phyloP scores from a whole-genome alignment of 2,888 invertebrate species.

The Xestia c-nigrum region DNA sequence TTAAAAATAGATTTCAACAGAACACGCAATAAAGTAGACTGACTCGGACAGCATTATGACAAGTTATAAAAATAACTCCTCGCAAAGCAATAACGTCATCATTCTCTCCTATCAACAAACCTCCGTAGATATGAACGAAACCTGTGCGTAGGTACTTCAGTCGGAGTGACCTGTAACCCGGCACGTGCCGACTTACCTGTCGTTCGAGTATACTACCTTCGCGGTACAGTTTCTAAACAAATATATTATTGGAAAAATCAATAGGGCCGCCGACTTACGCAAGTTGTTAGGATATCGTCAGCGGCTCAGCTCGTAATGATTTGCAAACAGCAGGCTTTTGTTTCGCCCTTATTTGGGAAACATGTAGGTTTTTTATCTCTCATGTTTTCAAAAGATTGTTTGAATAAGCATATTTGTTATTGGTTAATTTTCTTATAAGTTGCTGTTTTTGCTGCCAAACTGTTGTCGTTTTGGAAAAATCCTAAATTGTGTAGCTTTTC shows the following conservation, averaged over 20 bases:
- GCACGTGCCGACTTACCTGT: slow-evolving; percentile 8
- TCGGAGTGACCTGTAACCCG: slow-evolving; percentile 25
- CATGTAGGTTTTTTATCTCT: not conserved
- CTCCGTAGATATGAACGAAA: not conserved
- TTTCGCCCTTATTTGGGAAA: not conserved
- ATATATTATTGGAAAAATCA: not conserved
- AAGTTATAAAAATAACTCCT: slow-evolving; percentile 11
- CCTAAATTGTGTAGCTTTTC: not conserved
- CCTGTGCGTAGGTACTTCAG: slow-evolving; percentile 11
- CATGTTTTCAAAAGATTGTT: too few species aligned
- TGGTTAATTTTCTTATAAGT: not conserved
- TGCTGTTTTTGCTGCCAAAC: not conserved
- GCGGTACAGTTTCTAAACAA: not conserved
- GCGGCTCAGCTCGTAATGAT: slow-evolving; percentile 14
- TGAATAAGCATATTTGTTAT: not conserved
- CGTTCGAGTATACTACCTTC: slow-evolving; percentile 9
- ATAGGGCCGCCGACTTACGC: not conserved
- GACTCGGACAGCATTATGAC: slow-evolving; percentile 4
- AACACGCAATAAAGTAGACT: not conserved
- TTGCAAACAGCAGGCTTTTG: slow-evolving; percentile 9
- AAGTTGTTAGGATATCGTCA: not conserved
- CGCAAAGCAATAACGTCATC: slow-evolving; percentile 5
- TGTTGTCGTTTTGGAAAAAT: not conserved
- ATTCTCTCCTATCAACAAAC: not conserved
- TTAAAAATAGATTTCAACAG: not conserved